Base-by-base conservation (phyloP, 2,113 vertebrate species). In the Sitta europaea region DNA sequence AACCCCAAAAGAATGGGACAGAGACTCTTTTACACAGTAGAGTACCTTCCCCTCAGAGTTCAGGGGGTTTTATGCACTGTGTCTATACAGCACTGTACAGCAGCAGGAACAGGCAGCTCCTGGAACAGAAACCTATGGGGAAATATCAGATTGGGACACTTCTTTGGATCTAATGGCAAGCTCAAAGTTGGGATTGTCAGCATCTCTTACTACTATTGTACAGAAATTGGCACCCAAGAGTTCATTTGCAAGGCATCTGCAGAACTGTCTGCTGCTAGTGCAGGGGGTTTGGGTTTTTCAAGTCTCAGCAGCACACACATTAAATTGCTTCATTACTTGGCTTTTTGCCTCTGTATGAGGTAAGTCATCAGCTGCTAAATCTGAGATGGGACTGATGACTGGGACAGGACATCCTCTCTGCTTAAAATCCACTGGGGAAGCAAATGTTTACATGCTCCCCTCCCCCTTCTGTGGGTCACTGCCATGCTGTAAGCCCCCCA, bases 301-400 rank as follows among this genome's bases (percentile, higher is more conserved):
- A 36, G 47, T 55, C 74, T 86, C 71, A 59, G 67, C 47, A 87
- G 61, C 42, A 27, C 33, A 18, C 0, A 0, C 24, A 40, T n/a
- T 33, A n/a, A 58, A 47, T 54, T 27, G 20, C 74, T 86, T 88
- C 67, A 14, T 51, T 48, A 19, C 38, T 86, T 90, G 72, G 75
- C 51, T 70, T 58, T 91, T 58, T 85, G 53, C 61, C 70, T 85
- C 57, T 35, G 10, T 31, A 24, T 74, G 57, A 91, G 59, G 79
- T n/a, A 68, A 85, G 59, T 75, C 4, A 36, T 70, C 48, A 68
- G 38, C 72, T 90, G 67, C 62, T 93, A 58, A 86, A 80, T 47
- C 79, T 81, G 51, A 51, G 59, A 25, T 83, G 45, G 82, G 61
- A 86, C 1, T 9, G 53, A 59, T n/a, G 16, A 51, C 11, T 90